These are phyloP conservation scores for Prochilodus magdalenae DNA, from an alignment of 2,113 vertebrate species.

Conservation along the genomic window DNA sequence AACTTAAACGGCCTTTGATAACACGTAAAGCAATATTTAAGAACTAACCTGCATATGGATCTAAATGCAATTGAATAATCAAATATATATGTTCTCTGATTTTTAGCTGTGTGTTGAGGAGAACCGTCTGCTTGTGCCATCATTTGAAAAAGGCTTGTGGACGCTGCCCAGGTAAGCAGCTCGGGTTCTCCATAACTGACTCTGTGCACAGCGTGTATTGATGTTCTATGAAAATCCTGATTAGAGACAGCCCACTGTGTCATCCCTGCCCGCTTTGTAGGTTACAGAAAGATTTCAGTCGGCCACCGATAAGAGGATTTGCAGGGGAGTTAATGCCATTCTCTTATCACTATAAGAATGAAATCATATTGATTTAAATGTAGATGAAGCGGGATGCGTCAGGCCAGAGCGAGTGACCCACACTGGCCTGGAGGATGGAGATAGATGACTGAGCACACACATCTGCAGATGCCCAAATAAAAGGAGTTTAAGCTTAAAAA, in stretches of 20 bases:
- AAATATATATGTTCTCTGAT: neutral
- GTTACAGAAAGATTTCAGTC: slow-evolving; percentile 47
- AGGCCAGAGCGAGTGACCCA: neutral
- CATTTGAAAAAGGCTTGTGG: neutral
- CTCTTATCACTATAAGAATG: slow-evolving; percentile 51
- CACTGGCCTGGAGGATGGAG: neutral
- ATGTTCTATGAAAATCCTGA: slow-evolving; percentile 50
- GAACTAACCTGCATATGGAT: no score
- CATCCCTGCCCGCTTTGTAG: slow-evolving; percentile 42
- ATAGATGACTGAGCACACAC: neutral
- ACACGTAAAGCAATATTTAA: no score
- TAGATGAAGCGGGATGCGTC: neutral
- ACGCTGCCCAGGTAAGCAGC: slow-evolving; percentile 5
- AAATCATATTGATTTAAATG: slow-evolving; percentile 52
- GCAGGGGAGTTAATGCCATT: slow-evolving; percentile 52
- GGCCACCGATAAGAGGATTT: slow-evolving; percentile 57
- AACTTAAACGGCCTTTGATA: no score
- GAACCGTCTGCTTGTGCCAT: neutral
- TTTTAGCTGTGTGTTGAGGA: neutral
- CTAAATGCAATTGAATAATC: no score
- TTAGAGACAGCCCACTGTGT: slow-evolving; percentile 33
- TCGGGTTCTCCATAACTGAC: slow-evolving; percentile 6
- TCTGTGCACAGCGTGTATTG: neutral
- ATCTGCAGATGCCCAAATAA: no score
- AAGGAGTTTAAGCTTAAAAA: no score